Conservation (phyloP, 2,888 invertebrate genomes). For the Andrena hattorfiana region DNA sequence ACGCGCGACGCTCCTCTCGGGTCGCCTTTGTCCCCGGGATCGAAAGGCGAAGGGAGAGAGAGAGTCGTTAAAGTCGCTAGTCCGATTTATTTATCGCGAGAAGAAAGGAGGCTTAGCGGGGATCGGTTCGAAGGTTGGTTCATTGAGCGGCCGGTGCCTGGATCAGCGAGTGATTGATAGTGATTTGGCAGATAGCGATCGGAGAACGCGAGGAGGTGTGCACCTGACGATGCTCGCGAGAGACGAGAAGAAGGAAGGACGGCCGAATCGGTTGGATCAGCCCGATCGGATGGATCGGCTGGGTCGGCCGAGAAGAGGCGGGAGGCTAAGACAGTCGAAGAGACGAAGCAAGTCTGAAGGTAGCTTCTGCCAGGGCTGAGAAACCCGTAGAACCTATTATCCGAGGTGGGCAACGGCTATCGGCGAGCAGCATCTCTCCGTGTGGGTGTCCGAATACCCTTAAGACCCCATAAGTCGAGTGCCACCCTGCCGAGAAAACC, state of each 20-base stretch:
- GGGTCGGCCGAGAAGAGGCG: conserved; percentile 7
- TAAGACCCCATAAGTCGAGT: conserved; percentile 76
- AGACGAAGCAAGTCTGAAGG: conserved; percentile 40
- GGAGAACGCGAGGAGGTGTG: conserved; percentile 69
- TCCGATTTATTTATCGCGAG: conserved; percentile 78
- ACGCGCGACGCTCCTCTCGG: conserved; percentile 15
- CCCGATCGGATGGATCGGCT: conserved; percentile 6
- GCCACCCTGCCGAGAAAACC: conserved; percentile 78
- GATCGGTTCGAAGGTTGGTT: conserved; percentile 70
- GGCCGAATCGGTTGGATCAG: conserved; percentile 11
- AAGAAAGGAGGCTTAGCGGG: conserved; percentile 66
- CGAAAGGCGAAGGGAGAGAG: neutral
- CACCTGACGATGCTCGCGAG: conserved; percentile 73
- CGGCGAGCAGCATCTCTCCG: conserved; percentile 77
- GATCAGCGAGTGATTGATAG: conserved; percentile 80
- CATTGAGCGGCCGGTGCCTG: conserved; percentile 73
- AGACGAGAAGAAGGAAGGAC: conserved; percentile 8
- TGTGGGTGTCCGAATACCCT: conserved; percentile 79
- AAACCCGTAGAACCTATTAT: conserved; percentile 76
- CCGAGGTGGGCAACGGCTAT: conserved; percentile 78
- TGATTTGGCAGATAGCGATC: conserved; percentile 82
- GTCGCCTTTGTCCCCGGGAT: conserved; percentile 1
- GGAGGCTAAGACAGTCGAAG: conserved; percentile 41
- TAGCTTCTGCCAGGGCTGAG: conserved; percentile 62
- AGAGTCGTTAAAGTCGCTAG: conserved; percentile 69